These are phyloP conservation scores for Patella vulgata DNA, from an alignment of 1,140 invertebrate species.

Conservation along the genomic window DNA sequence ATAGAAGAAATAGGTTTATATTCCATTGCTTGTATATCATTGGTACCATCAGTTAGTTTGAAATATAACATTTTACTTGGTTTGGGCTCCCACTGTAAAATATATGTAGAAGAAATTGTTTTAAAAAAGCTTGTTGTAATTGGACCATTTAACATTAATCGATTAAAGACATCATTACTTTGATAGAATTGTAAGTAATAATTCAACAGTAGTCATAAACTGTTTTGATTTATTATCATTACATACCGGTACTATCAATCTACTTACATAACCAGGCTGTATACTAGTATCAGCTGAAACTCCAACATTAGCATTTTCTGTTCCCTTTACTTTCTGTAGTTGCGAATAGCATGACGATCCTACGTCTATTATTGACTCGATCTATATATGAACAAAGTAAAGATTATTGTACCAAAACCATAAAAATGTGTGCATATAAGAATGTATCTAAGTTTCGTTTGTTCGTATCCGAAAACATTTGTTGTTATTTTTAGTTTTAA, in stretches of 20 bases:
- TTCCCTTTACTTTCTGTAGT: constrained; percentile 72
- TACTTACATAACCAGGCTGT: too few relatives aligned
- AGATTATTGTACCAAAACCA: too few relatives aligned
- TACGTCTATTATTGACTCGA: constrained; percentile 70
- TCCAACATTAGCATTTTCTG: constrained; percentile 69
- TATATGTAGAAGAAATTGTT: not conserved
- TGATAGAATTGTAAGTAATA: too few relatives aligned
- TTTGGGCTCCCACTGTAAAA: constrained; percentile 65
- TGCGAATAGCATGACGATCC: constrained; percentile 74
- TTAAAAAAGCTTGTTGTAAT: not conserved
- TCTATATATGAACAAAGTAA: constrained; percentile 27
- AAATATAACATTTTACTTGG: constrained; percentile 77
- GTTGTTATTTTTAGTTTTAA: not conserved
- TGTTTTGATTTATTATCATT: too few relatives aligned
- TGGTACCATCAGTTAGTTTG: constrained; percentile 80
- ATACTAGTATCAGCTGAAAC: constrained; percentile 67
- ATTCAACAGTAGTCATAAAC: too few relatives aligned
- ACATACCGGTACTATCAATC: constrained; percentile 32
- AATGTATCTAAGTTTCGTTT: too few relatives aligned
- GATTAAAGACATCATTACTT: too few relatives aligned
- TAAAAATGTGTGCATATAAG: not conserved
- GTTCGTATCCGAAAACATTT: not conserved
- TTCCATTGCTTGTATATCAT: constrained; percentile 78
- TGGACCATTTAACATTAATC: too few relatives aligned
- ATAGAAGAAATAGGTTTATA: constrained; percentile 75